Conservation (phyloP, 2,113 vertebrate genomes). For the Mus pahari region DNA sequence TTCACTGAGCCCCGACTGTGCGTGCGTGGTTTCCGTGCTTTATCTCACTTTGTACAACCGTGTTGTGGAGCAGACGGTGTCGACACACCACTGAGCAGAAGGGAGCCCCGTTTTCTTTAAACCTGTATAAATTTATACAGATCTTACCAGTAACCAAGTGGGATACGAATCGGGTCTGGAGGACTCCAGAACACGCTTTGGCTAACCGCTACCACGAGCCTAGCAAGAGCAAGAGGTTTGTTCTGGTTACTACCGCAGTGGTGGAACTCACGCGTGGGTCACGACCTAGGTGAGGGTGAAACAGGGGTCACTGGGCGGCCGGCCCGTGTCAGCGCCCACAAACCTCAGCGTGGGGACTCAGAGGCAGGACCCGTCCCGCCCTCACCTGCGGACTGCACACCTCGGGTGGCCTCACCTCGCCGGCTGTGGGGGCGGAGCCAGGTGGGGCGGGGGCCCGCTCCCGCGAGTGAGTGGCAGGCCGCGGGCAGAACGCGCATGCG, state of each 20-base stretch:
- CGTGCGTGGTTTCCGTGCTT: neutral
- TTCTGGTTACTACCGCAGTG: slow-evolving; percentile 5
- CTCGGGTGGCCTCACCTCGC: fast-evolving
- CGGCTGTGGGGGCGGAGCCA: neutral
- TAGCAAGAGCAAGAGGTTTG: neutral
- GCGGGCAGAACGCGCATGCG: neutral
- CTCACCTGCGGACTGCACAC: slow-evolving; percentile 62
- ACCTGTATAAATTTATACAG: neutral
- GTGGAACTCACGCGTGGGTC: slow-evolving; percentile 46
- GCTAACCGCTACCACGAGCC: neutral
- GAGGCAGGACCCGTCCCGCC: neutral
- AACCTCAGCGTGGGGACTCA: neutral
- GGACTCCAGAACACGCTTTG: slow-evolving; percentile 15
- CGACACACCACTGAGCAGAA: neutral
- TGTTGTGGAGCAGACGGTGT: neutral
- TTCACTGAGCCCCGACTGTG: neutral
- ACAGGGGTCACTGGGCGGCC: neutral
- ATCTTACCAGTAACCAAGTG: neutral
- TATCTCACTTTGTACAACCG: neutral
- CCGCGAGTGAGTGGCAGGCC: slow-evolving; percentile 61
- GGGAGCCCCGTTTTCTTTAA: slow-evolving; percentile 10
- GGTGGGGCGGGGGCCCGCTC: slow-evolving; percentile 1
- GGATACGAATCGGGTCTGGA: neutral
- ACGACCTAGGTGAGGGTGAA: slow-evolving; percentile 46
- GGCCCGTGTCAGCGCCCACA: fast-evolving